Evolutionary conservation across 2,888 invertebrate species (phyloP), one percentile per base, ranked within the genome.

Genomic region (Rhyacophila evoluta): DNA sequence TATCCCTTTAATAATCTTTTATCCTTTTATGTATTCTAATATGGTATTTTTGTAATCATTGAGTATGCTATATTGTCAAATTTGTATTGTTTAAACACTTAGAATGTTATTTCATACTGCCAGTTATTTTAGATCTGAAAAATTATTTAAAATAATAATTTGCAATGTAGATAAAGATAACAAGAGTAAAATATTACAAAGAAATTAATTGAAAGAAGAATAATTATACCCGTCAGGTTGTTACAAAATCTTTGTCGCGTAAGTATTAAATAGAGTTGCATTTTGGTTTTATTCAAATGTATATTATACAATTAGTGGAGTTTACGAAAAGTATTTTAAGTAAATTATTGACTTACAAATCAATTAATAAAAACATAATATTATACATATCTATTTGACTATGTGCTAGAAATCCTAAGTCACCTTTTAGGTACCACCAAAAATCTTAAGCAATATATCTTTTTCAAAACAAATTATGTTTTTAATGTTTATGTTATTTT

Each of bases 341-440:
- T 55, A 19, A 55, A 55, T 25, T 55, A 55, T 25, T 55, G 55
- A 55, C 55, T 55, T 55, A 25, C 10, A 19, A 19, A 55, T 55
- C 55, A 55, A 55, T 55, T 55, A 55, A 55, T 55, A 55, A 55
- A 55, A 55, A 55, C 6, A 39, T n/a, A n/a, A n/a, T 39, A 55
- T 55, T 55, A 55, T 55, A 55, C 55, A 55, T 55, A 55, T 55
- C 55, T 55, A 55, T 55, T 55, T 11, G 55, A 55, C 55, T 55
- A 55, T 25, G 55, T 19, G 55, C 55, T 55, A 55, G 55, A 55
- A 55, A 55, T 19, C 55, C 55, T 19, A 55, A 55, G 55, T 55
- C 55, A 55, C 55, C 55, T 55, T 25, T 55, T 55, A 55, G 55
- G 55, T 55, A 25, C 55, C 55, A 55, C 55, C 55, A 55, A 55